These are phyloP conservation scores for Argentina silus DNA, from an alignment of 2,797 vertebrate genomes.

Conservation along the genomic window DNA sequence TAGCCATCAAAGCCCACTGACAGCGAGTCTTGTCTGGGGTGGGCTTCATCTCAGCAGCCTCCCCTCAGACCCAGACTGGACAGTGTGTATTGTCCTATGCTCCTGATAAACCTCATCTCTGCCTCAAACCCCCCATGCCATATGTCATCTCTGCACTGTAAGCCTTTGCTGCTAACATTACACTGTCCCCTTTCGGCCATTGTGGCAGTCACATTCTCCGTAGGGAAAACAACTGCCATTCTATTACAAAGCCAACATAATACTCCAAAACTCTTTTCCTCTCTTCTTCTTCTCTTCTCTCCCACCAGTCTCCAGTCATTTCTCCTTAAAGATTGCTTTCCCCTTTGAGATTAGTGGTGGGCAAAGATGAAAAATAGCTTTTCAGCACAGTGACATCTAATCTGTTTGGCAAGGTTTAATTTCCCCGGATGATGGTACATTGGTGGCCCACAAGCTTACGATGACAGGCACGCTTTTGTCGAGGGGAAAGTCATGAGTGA, in stretches of 20 bases:
- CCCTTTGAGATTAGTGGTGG: constrained; percentile 71
- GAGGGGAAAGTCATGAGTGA: background rate
- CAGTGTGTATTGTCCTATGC: constrained; percentile 59
- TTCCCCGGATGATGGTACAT: constrained; percentile 73
- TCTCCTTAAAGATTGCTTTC: constrained; percentile 65
- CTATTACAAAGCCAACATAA: constrained; percentile 70
- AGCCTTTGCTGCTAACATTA: constrained; percentile 29
- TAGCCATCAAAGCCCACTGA: constrained; percentile 64
- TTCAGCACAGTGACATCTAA: constrained; percentile 79
- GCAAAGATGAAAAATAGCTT: constrained; percentile 82
- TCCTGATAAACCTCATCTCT: constrained; percentile 59
- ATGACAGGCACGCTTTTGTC: constrained; percentile 32
- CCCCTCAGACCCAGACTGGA: constrained; percentile 63
- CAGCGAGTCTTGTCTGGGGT: constrained; percentile 64
- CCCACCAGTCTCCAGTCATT: constrained; percentile 4
- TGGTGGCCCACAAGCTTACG: constrained; percentile 65
- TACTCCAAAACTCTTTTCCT: constrained; percentile 56
- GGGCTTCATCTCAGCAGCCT: constrained; percentile 59
- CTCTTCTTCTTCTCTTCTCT: constrained; percentile 18
- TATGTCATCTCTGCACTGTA: constrained; percentile 60
- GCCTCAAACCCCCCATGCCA: constrained; percentile 30
- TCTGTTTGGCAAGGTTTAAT: constrained; percentile 83
- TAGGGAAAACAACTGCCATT: constrained; percentile 60
- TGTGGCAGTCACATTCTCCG: constrained; percentile 51
- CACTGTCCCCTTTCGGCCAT: constrained; percentile 34